Evolutionary conservation across 2,113 vertebrate species (phyloP).

Genomic region (Hemichromis elongatus): DNA sequence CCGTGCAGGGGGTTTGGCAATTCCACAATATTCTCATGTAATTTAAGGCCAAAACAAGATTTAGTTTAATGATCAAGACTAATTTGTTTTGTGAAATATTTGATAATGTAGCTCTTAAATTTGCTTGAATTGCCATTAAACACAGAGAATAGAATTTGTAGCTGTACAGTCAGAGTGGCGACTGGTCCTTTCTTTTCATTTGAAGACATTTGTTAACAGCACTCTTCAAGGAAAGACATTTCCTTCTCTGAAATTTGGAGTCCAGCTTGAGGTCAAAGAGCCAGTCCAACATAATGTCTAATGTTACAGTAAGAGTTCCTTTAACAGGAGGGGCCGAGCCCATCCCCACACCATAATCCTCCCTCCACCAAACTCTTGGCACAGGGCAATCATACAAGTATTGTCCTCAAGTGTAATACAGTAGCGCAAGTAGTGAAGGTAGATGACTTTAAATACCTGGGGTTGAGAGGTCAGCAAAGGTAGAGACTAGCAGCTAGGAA

Average conservation of each 20-base stretch:
- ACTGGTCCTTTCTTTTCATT: neutral
- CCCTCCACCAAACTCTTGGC: neutral
- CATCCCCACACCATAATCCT: neutral
- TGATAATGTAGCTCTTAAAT: neutral
- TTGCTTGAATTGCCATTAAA: neutral
- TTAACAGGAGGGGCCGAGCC: neutral
- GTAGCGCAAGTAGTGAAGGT: neutral
- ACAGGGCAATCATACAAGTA: neutral
- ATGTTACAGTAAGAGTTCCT: neutral
- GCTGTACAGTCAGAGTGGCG: neutral
- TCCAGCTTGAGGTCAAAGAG: neutral
- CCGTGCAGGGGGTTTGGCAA: accelerated
- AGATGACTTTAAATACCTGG: neutral
- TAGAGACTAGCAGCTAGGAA: neutral
- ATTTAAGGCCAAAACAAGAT: neutral
- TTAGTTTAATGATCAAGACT: neutral
- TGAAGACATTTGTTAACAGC: neutral
- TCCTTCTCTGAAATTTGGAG: neutral
- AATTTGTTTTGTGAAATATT: neutral
- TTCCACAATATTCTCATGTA: neutral
- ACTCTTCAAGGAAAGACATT: neutral
- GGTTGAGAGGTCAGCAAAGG: neutral
- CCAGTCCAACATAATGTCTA: neutral
- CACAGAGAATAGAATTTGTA: neutral
- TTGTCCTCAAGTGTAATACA: neutral